Percentiles rank a stretch among this genome's conserved stretches.
Conservation (phyloP, 1,140 invertebrate genomes). For the Brachionus asplanchnoidis region DNA sequence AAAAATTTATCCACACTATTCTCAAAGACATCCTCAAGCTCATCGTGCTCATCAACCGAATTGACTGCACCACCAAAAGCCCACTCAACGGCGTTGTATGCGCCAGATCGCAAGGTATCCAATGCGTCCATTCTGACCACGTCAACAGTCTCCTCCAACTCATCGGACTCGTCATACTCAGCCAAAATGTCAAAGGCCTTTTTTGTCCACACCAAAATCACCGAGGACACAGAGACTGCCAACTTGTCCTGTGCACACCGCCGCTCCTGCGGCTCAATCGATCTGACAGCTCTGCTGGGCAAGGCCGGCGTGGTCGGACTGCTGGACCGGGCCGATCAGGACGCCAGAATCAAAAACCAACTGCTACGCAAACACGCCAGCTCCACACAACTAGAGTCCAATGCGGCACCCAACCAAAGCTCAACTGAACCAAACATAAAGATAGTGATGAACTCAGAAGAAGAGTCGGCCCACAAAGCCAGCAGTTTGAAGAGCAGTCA, state of each 20-base stretch:
- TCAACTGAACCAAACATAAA: background rate
- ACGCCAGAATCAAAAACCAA: background rate
- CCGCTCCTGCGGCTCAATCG: background rate
- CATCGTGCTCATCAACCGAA: background rate
- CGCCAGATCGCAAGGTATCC: background rate
- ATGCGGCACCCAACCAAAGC: background rate
- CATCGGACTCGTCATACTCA: background rate
- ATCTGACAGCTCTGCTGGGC: background rate
- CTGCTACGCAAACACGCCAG: background rate
- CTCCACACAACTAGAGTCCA: background rate
- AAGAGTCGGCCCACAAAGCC: background rate
- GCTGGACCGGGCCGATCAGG: background rate
- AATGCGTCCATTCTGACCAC: background rate
- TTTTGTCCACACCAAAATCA: background rate
- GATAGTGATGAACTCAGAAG: background rate
- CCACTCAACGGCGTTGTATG: background rate
- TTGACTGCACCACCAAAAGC: background rate
- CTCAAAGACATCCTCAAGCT: background rate
- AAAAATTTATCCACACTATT: background rate
- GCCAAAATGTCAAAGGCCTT: background rate
- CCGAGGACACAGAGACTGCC: background rate
- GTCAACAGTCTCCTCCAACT: background rate
- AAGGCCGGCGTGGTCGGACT: background rate
- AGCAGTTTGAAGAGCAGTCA: background rate
- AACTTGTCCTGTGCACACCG: background rate